These are phyloP conservation scores for Polydrusus cervinus DNA, from an alignment of 2,888 invertebrate species.

Conservation along the genomic window DNA sequence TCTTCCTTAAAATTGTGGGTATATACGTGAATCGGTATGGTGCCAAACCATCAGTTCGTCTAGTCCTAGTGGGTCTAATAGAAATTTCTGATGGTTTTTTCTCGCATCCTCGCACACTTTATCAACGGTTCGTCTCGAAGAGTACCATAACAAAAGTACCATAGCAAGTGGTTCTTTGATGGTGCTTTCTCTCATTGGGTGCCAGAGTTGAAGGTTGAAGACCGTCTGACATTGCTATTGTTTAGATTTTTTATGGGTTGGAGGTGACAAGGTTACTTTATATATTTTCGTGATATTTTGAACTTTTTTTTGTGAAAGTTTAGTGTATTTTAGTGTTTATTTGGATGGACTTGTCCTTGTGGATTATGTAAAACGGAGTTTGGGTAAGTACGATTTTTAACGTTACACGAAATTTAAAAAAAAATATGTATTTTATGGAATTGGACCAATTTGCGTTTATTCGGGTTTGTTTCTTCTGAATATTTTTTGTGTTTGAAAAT, in stretches of 20 bases:
- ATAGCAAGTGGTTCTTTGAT: conserved; percentile 14
- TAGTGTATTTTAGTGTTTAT: conserved; percentile 5
- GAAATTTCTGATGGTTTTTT: too few species aligned
- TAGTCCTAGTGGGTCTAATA: not conserved
- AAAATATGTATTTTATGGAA: too few species aligned
- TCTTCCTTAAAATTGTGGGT: conserved; percentile 14
- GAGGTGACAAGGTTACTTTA: not conserved
- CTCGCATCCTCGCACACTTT: conserved; percentile 1
- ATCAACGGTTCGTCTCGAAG: conserved; percentile 1
- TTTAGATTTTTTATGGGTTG: conserved; percentile 14
- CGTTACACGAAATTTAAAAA: too few species aligned
- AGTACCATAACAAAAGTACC: conserved; percentile 8
- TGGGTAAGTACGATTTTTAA: conserved; percentile 11
- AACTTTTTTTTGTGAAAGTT: not conserved
- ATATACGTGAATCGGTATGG: not conserved
- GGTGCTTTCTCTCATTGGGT: conserved; percentile 38
- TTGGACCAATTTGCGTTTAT: too few species aligned
- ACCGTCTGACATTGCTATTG: conserved; percentile 6
- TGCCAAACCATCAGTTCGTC: conserved; percentile 10
- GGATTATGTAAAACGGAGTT: conserved; percentile 13
- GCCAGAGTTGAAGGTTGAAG: conserved; percentile 38
- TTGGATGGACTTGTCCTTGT: not conserved
- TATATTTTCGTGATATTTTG: conserved; percentile 3
- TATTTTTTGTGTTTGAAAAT: too few species aligned
- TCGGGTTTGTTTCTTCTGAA: too few species aligned